Conservation (phyloP, 2,797 vertebrate species). For the Leptodactylus fallax region DNA sequence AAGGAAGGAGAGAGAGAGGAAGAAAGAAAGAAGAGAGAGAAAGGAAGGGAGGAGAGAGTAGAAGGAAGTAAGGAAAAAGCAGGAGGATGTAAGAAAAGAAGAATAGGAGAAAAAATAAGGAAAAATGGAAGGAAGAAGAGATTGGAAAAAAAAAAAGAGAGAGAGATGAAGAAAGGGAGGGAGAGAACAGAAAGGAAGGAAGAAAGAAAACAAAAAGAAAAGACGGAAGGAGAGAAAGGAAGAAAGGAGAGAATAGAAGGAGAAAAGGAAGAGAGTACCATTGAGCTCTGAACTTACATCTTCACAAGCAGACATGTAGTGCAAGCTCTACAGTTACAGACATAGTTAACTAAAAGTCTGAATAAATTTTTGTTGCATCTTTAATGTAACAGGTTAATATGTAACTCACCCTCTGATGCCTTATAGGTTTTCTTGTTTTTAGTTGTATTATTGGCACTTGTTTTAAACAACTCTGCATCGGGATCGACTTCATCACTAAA, state of each 20-base stretch:
- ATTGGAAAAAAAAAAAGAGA: too few species aligned
- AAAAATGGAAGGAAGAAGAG: too few species aligned
- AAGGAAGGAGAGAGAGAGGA: neutral
- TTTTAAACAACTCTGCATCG: conserved; percentile 75
- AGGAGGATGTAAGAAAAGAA: too few species aligned
- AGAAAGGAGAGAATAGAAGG: neutral
- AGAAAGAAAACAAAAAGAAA: too few species aligned
- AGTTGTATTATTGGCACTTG: conserved; percentile 62
- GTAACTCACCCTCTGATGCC: conserved; percentile 72
- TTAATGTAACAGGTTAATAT: neutral
- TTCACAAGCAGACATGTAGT: neutral
- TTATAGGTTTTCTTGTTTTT: conserved; percentile 14
- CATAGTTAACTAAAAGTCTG: too few species aligned
- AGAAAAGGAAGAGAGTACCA: neutral
- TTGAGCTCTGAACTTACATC: neutral
- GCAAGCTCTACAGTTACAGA: too few species aligned
- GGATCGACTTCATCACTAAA: conserved; percentile 79
- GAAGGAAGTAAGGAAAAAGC: too few species aligned
- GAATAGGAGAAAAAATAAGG: too few species aligned
- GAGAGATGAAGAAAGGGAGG: too few species aligned
- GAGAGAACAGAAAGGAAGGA: too few species aligned
- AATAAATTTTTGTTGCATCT: neutral
- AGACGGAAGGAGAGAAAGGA: neutral
- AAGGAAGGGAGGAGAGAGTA: too few species aligned
- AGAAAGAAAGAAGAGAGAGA: too few species aligned